A percentile compares a stretch with the other conserved stretches of the same genome.
Evolutionary conservation across 2,888 invertebrate genomes (phyloP).

Genomic region (Eutolmus rufibarbis): DNA sequence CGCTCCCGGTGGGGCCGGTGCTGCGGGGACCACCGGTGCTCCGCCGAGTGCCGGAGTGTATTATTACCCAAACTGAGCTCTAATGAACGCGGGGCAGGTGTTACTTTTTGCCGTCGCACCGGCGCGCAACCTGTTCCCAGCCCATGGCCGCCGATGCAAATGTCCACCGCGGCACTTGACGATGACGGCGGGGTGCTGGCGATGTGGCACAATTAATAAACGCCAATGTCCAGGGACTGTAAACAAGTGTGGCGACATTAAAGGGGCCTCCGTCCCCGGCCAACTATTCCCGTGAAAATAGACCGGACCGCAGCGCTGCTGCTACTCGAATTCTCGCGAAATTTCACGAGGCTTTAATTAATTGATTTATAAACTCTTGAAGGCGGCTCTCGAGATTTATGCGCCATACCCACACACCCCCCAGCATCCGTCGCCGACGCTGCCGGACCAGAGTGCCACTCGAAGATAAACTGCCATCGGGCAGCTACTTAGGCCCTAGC

Average conservation of each 20-base stretch:
- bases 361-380: slow-evolving; percentile 39
- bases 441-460: background rate
- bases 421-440: background rate
- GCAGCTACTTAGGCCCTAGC: background rate
- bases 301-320: background rate
- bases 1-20: background rate
- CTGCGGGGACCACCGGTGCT: background rate
- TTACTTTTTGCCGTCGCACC: slow-evolving; percentile 13
- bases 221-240: slow-evolving; percentile 24
- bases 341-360: slow-evolving; percentile 34
- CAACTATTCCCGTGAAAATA: slow-evolving; percentile 4
- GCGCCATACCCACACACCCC: background rate
- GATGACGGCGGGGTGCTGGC: background rate
- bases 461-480: background rate
- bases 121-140: slow-evolving; percentile 10
- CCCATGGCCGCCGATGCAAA: background rate
- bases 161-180: background rate
- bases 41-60: background rate
- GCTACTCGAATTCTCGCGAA: background rate
- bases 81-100: slow-evolving; percentile 17
- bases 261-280: background rate
- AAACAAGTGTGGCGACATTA: slow-evolving; percentile 32
- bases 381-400: slow-evolving; percentile 32
- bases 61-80: slow-evolving; percentile 28
- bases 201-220: slow-evolving; percentile 20